Conservation (phyloP, 2,113 vertebrate genomes). For the Mobula birostris region DNA sequence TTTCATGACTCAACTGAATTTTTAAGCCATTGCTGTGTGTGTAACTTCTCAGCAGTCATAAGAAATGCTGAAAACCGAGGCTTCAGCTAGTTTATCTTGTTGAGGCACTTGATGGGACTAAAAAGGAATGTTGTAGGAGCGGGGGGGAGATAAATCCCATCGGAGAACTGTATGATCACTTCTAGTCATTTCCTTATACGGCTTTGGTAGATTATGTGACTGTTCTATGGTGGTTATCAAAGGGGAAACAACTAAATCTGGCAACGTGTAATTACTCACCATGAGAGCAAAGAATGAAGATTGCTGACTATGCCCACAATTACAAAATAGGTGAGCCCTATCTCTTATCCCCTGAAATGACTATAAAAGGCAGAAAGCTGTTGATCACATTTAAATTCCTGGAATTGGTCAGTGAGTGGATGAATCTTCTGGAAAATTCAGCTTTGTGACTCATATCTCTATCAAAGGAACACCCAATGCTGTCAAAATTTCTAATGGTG, state of each 20-base stretch:
- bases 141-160: not conserved
- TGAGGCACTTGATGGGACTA: not conserved
- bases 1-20: not conserved
- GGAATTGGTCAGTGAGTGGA: not conserved
- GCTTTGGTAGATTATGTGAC: slow-evolving; percentile 3
- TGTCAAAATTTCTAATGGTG: not conserved
- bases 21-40: not conserved
- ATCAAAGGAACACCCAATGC: not conserved
- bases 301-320: not conserved
- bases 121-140: slow-evolving; percentile 22
- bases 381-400: slow-evolving; percentile 13
- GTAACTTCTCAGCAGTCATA: not conserved
- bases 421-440: not conserved
- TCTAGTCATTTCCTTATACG: slow-evolving; percentile 23
- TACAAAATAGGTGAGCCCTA: not conserved
- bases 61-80: not conserved
- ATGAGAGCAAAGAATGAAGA: not conserved
- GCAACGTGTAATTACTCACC: slow-evolving; percentile 21
- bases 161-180: not conserved
- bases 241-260: slow-evolving; percentile 20
- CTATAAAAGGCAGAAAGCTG: not conserved
- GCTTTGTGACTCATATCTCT: not conserved
- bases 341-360: not conserved
- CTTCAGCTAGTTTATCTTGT: not conserved
- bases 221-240: slow-evolving; percentile 28